These are phyloP conservation scores for Pandemis cinnamomeana DNA, from an alignment of 2,888 invertebrate genomes.

Conservation along the genomic window DNA sequence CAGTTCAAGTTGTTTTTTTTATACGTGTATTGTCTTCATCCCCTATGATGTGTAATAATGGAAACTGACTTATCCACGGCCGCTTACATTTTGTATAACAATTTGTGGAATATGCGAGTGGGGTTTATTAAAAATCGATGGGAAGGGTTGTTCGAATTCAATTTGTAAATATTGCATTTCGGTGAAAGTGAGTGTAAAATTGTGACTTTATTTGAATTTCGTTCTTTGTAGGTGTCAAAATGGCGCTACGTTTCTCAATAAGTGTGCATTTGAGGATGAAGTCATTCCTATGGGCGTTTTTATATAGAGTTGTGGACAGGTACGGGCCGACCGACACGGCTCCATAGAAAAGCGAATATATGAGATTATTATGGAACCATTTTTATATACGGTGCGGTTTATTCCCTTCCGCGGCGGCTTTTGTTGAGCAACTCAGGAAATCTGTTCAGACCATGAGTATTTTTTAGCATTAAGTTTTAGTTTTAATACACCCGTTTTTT, in stretches of 20 bases:
- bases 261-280: neutral
- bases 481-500: no score
- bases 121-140: constrained; percentile 40
- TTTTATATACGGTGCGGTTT: neutral
- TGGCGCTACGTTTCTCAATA: neutral
- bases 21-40: constrained; percentile 41
- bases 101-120: constrained; percentile 40
- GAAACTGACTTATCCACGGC: constrained; percentile 39
- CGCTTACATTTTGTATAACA: constrained; percentile 41
- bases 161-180: constrained; percentile 25
- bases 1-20: constrained; percentile 27
- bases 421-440: neutral
- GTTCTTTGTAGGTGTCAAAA: neutral
- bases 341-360: neutral
- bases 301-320: neutral
- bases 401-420: neutral
- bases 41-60: constrained; percentile 42
- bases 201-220: constrained; percentile 1
- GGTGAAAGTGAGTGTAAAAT: constrained; percentile 19
- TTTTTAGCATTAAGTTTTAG: no score
- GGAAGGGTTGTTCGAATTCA: constrained; percentile 32
- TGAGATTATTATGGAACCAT: neutral
- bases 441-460: neutral
- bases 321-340: neutral
- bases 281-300: neutral